Evolutionary conservation across 2,888 invertebrate genomes (phyloP).

Genomic region (Clepsis dumicolana): DNA sequence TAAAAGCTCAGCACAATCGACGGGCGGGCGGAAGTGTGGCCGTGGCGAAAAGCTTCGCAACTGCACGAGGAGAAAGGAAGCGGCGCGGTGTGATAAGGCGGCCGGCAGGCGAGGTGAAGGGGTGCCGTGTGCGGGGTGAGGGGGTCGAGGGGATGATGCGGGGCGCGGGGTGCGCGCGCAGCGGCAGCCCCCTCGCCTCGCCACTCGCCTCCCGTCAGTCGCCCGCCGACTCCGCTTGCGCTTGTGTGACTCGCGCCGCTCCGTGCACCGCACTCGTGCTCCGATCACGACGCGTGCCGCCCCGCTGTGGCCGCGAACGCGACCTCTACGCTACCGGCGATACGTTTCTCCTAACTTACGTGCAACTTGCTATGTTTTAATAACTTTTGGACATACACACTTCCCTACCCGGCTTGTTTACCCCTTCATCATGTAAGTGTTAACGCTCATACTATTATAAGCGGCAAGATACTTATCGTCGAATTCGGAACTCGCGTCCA

Average conservation of each 20-base stretch:
- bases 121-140: constrained; percentile 53
- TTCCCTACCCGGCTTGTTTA: constrained; percentile 85
- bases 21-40: constrained; percentile 83
- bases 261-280: constrained; percentile 85
- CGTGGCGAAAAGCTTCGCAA: constrained; percentile 84
- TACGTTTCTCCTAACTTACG: constrained; percentile 81
- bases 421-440: constrained; percentile 85
- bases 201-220: constrained; percentile 83
- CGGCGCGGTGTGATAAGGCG: constrained; percentile 83
- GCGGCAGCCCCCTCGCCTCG: constrained; percentile 78
- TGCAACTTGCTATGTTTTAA: constrained; percentile 83
- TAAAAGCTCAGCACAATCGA: constrained; percentile 75
- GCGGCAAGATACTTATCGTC: constrained; percentile 72
- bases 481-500: constrained; percentile 82
- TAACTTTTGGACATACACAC: constrained; percentile 78
- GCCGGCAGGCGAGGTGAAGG: constrained; percentile 70
- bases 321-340: constrained; percentile 87
- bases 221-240: constrained; percentile 87
- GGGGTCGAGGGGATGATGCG: constrained; percentile 32
- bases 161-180: constrained; percentile 78
- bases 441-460: constrained; percentile 79
- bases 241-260: constrained; percentile 86
- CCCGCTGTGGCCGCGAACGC: constrained; percentile 87
- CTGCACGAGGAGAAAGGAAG: constrained; percentile 86
- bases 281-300: constrained; percentile 85